Conservation (phyloP, 2,888 invertebrate species). For the Erebia aethiops region DNA sequence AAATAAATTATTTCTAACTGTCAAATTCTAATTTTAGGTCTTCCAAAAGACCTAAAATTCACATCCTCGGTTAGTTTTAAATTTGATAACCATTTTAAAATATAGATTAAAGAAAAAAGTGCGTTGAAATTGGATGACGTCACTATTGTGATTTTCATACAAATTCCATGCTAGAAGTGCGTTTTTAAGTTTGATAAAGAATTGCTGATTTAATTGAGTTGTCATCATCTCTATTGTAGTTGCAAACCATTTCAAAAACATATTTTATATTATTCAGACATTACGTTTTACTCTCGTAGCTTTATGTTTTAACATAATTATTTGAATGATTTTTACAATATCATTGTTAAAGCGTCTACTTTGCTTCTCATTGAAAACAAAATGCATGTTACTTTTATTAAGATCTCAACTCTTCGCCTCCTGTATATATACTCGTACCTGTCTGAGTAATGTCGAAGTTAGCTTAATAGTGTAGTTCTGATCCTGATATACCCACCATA, state of each 20-base stretch:
- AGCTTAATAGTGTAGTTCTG: neutral
- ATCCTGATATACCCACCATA: neutral
- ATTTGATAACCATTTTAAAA: too few relatives aligned
- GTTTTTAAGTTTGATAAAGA: too few relatives aligned
- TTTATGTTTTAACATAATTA: constrained; percentile 51
- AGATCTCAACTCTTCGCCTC: constrained; percentile 20
- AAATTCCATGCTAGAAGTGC: too few relatives aligned
- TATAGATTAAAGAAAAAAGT: too few relatives aligned
- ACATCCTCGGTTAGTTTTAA: too few relatives aligned
- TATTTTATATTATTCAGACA: constrained; percentile 42
- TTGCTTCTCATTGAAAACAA: constrained; percentile 54
- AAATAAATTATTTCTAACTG: too few relatives aligned
- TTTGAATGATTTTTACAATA: constrained; percentile 46
- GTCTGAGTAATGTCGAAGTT: constrained; percentile 20
- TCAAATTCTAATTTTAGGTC: too few relatives aligned
- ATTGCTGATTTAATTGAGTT: too few relatives aligned
- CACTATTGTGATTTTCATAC: too few relatives aligned
- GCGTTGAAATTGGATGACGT: too few relatives aligned
- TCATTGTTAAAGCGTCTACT: constrained; percentile 49
- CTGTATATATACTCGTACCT: constrained; percentile 33
- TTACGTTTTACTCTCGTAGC: constrained; percentile 55
- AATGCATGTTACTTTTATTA: constrained; percentile 54
- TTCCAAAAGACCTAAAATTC: too few relatives aligned
- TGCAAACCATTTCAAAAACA: constrained; percentile 50
- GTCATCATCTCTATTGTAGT: too few relatives aligned